These are phyloP conservation scores for Wiebesia pumilae DNA, from an alignment of 1,140 invertebrate genomes.

Conservation along the genomic window DNA sequence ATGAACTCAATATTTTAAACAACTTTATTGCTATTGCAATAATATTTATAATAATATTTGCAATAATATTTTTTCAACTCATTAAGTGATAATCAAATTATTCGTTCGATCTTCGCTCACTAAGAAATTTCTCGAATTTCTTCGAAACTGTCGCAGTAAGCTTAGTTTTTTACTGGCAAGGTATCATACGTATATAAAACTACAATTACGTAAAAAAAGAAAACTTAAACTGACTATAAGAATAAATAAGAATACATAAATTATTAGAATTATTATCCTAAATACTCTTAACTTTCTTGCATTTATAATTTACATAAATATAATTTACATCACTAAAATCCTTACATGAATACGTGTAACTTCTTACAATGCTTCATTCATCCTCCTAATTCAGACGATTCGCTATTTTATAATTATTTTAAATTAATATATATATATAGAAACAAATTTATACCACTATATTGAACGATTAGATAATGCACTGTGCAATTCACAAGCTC, in stretches of 20 bases:
- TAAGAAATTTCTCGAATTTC: constrained; percentile 41
- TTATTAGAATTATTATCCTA: constrained; percentile 18
- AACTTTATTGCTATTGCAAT: not conserved
- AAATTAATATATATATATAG: not conserved
- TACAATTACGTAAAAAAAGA: constrained; percentile 52
- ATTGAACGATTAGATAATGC: constrained; percentile 6
- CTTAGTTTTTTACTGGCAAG: constrained; percentile 62
- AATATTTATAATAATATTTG: not conserved
- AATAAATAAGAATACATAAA: constrained; percentile 60
- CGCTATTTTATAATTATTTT: not conserved
- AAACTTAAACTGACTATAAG: constrained; percentile 47
- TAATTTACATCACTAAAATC: not conserved
- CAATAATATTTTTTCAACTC: not conserved
- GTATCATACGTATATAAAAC: constrained; percentile 55
- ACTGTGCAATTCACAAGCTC: constrained; percentile 9
- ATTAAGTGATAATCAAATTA: not conserved
- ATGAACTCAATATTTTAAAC: constrained; percentile 29
- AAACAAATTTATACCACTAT: not conserved
- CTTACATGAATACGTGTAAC: not conserved
- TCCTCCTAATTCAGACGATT: not conserved
- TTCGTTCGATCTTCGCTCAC: constrained; percentile 48
- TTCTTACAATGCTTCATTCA: constrained; percentile 10
- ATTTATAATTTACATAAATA: constrained; percentile 22
- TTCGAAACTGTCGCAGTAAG: constrained; percentile 43
- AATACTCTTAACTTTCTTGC: not conserved